Base-by-base conservation (phyloP, 2,113 vertebrate genomes). In the Piprites chloris region DNA sequence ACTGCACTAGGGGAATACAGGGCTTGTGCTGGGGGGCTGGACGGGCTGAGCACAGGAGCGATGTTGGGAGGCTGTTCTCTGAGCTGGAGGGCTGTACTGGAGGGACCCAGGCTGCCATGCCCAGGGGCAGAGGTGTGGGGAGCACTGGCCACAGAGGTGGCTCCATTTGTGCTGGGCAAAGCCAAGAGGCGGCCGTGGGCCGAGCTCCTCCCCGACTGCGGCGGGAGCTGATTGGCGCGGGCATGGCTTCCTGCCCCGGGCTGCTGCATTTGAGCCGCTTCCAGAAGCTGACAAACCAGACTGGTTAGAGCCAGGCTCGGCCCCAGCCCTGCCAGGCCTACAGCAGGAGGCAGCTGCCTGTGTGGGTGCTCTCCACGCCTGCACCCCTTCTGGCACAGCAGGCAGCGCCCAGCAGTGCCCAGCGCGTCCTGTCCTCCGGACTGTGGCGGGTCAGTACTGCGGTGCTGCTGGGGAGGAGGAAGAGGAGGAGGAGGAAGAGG, bases 241-340 rank as follows among this genome's bases (percentile, higher is more conserved):
- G 72, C 91, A 69, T 12, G 74, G 80, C 95, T 18, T 42, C 91
- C 93, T 75, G 95, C 72, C 67, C 90, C 14, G 21, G 37, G 77
- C 96, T 49, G 86, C 58, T 23, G 76, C 94, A 47, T 72, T 80
- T 78, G 78, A 90, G 73, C 74, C 0, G n/a, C 90, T 92, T 89
- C 90, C 87, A 90, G 89, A 37, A 94, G 97, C 87, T 44, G 95
- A 91, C 85, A 73, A 91, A 92, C 94, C 94, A 91, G 95, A 91
- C 86, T 19, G 79, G 94, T 44, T 16, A 53, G n/a, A 55, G 83
- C 16, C 63, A 14, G 89, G 81, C 80, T 75, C 42, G 3, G 93
- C 61, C 89, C 62, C 74, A 37, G 92, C 87, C 35, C 61, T 14
- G 78, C 93, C 85, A 14, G 72, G 33, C 88, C 72, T 63, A 21